Percentiles rank a stretch among this genome's conserved stretches.
Evolutionary conservation across 2,888 invertebrate species (phyloP).

Genomic region (Noctua pronuba): DNA sequence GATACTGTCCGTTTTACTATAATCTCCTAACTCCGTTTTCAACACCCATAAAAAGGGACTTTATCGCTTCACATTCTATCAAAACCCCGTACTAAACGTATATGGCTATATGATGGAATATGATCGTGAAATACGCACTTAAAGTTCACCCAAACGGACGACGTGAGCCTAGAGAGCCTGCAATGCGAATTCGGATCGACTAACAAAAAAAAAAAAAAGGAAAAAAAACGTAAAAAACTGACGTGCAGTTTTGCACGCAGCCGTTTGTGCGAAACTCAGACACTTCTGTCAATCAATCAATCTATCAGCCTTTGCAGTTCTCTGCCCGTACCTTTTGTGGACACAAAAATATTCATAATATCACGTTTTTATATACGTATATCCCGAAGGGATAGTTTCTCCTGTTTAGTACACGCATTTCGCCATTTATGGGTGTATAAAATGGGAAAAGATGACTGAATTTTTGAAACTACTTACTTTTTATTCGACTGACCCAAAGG

Average conservation of each 20-base stretch:
- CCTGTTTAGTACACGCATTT: background rate
- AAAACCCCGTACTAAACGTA: constrained; percentile 18
- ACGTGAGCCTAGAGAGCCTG: constrained; percentile 9
- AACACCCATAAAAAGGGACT: constrained; percentile 12
- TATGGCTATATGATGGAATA: background rate
- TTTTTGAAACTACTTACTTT: background rate
- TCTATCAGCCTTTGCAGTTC: background rate
- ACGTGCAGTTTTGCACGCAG: constrained; percentile 15
- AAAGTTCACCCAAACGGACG: constrained; percentile 18
- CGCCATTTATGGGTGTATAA: background rate
- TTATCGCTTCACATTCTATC: constrained; percentile 9
- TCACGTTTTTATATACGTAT: background rate
- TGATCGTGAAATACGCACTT: constrained; percentile 21
- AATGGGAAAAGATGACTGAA: background rate
- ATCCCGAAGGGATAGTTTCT: background rate
- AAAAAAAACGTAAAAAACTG: background rate
- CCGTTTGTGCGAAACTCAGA: constrained; percentile 31
- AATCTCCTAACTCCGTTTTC: background rate
- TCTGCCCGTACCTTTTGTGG: background rate
- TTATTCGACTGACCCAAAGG: background rate
- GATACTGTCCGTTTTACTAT: background rate
- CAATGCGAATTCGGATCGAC: constrained; percentile 20
- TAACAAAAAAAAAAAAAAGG: background rate
- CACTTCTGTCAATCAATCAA: constrained; percentile 46
- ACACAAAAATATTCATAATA: background rate